Evolutionary conservation across 2,113 vertebrate species (phyloP), one percentile per base, ranked within the genome.

Genomic region (Phaethornis superciliosus): DNA sequence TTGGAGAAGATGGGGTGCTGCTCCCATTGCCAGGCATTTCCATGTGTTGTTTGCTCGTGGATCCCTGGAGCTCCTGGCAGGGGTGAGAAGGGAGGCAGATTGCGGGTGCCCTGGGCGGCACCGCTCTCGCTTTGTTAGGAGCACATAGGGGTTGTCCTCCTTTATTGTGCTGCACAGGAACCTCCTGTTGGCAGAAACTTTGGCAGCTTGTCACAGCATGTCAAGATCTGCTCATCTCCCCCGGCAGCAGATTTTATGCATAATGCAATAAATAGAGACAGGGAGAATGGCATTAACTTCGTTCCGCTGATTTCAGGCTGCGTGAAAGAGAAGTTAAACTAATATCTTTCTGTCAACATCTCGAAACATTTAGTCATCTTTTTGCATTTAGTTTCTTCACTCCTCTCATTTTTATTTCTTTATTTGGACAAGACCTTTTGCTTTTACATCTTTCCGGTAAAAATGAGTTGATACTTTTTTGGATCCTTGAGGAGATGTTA

Each of bases 191-290:
- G 88, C 17, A 21, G 86, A 37, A 55, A 35, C 83, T 88, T 71
- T 64, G 92, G 90, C 91, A 95, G 90, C 94, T 92, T 84, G 81
- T 93, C 78, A 55, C 71, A 52, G 83, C 27, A 0, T 20, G 69
- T 89, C 90, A 85, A 3, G 83, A 76, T 92, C 52, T 58, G 77
- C 87, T 91, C 15, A 0, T 88, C 79, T 81, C 86, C 85, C 88
- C 0, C 3, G 75, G 49, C 22, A 46, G 93, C 40, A 15, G 83
- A 49, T 40, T 92, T 81, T 65, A 40, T 94, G 93, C 64, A 58
- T 79, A 94, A 95, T 79, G 86, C 72, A 90, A 67, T 88, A 80
- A 96, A 81, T n/a, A 55, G 91, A 54, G 90, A 76, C 0, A 4
- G 51, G 75, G 52, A 85, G 87, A 82, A 65, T 3, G 2, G 64